Evolutionary conservation across 2,888 invertebrate species (phyloP).

Genomic region (Lypha dubia): DNA sequence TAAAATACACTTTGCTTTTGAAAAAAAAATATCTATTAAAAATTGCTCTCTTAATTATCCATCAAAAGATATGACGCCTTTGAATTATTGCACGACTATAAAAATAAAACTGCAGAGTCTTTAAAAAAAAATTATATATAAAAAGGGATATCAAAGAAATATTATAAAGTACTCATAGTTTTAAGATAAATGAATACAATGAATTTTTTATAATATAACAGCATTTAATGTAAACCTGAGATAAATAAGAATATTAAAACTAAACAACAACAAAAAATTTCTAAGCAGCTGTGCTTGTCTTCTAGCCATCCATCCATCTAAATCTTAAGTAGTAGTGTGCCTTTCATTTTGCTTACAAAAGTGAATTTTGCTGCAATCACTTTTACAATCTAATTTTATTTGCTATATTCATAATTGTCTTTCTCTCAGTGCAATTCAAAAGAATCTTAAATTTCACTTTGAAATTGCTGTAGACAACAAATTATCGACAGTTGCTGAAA

Average conservation of each 20-base stretch:
- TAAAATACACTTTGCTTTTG: neutral
- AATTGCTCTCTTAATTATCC: neutral
- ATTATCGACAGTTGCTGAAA: constrained; percentile 70
- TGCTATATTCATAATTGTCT: neutral
- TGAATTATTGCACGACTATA: constrained; percentile 5
- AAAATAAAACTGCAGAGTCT: neutral
- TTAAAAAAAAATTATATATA: too few relatives aligned
- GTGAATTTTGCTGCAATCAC: constrained; percentile 9
- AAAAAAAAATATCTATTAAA: neutral
- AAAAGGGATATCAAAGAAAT: neutral
- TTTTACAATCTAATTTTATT: constrained; percentile 26
- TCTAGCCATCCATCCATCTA: neutral
- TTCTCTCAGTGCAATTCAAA: constrained; percentile 57
- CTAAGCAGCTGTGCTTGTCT: neutral
- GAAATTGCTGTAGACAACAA: constrained; percentile 66
- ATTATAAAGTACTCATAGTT: neutral
- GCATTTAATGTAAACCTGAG: constrained; percentile 34
- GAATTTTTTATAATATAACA: constrained; percentile 26
- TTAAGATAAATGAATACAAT: constrained; percentile 25
- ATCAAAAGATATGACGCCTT: constrained; percentile 19
- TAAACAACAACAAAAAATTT: neutral
- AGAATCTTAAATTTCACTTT: constrained; percentile 13
- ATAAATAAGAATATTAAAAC: constrained; percentile 21
- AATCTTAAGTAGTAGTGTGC: constrained; percentile 16
- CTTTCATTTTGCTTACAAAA: constrained; percentile 5